Evolutionary conservation across 2,113 vertebrate genomes (phyloP).

Genomic region (Dasyornis broadbenti): DNA sequence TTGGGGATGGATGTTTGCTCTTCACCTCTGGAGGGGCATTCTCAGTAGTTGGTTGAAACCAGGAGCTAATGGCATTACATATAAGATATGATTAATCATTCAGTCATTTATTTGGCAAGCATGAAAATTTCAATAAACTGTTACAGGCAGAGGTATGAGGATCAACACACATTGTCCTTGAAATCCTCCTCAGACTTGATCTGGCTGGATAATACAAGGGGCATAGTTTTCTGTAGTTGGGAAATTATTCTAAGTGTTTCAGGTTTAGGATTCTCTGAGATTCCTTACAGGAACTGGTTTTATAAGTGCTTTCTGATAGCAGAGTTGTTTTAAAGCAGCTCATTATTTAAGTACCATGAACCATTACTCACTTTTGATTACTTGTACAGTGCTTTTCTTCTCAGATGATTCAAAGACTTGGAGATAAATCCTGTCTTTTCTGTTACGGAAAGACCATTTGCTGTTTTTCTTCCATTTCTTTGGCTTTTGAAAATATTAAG

Average conservation of each 20-base stretch:
- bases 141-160: not conserved
- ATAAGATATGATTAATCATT: constrained; percentile 4
- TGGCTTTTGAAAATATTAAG: constrained; percentile 9
- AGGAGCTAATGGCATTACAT: not conserved
- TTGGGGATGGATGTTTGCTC: not conserved
- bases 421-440: not conserved
- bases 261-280: not conserved
- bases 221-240: not conserved
- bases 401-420: not conserved
- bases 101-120: constrained; percentile 14
- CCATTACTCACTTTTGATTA: not conserved
- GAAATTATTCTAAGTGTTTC: not conserved
- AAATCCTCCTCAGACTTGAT: not conserved
- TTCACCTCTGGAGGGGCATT: not conserved
- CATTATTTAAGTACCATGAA: not conserved
- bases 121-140: not conserved
- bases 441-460: not conserved
- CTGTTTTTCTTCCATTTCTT: constrained; percentile 17
- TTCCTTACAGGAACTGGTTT: not conserved
- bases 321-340: not conserved
- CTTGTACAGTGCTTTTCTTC: not conserved
- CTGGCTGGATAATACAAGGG: not conserved
- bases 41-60: not conserved
- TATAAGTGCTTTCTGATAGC: not conserved
- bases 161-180: constrained; percentile 13